Conservation (phyloP, 2,113 vertebrate species). For the Thamnophis sirtalis region DNA sequence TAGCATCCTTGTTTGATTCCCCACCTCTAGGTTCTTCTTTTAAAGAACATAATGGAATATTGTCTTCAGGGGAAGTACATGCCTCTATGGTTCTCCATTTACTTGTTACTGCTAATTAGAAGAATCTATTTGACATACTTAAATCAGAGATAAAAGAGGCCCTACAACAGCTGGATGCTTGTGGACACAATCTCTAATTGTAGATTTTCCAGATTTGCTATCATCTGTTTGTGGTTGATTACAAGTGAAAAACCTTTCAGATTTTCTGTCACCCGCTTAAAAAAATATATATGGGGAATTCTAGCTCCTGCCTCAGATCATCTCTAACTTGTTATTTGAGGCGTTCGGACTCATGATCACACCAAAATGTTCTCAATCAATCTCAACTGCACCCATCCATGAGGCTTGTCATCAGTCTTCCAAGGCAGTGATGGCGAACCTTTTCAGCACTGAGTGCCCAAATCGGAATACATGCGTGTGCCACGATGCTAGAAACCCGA, state of each 20-base stretch:
- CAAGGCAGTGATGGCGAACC: too few species aligned
- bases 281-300: background rate
- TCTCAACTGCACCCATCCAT: background rate
- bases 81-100: background rate
- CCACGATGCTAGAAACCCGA: too few species aligned
- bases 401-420: background rate
- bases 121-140: background rate
- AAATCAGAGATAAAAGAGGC: background rate
- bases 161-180: background rate
- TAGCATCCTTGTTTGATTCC: background rate
- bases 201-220: background rate
- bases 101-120: background rate
- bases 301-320: background rate
- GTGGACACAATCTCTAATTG: background rate
- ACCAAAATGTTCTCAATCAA: background rate
- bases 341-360: background rate
- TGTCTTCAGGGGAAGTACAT: background rate
- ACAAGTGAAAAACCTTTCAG: background rate
- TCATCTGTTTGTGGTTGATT: background rate
- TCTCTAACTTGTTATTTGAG: too few species aligned
- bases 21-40: background rate
- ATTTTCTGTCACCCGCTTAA: background rate
- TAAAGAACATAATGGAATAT: background rate
- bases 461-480: too few species aligned
- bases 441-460: too few species aligned